Base-by-base conservation (phyloP, 2,797 vertebrate species). In the Characodon lateralis region DNA sequence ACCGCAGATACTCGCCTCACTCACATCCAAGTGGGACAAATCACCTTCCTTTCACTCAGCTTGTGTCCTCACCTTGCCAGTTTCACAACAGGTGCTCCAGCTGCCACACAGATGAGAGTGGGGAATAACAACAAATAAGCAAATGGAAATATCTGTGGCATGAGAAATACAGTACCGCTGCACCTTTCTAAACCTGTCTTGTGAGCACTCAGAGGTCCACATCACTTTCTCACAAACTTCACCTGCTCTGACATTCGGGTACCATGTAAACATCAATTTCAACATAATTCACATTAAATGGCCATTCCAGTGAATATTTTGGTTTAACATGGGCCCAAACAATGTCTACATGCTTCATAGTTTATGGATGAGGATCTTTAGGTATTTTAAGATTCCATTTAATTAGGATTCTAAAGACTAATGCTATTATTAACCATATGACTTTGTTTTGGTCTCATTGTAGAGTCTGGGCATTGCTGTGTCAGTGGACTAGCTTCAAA, bases 21-120 rank as follows among this genome's bases (percentile, higher is more conserved):
- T 84, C 82, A 78, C 0, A 39, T 58, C 56, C 0, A 0, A 72
- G 78, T 76, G 79, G 74, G 78, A 81, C 79, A 65, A 82, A 78
- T 88, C 81, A 69, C 80, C 87, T 80, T 79, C 83, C 88, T 90
- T 90, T 89, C 77, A 73, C 72, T 81, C 85, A 65, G 76, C 66
- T 68, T 66, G 18, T 80, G 73, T 76, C 58, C 71, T 74, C 55
- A 71, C 26, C 6, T 28, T 9, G 16, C 10, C 55, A 53, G 68
- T 78, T 74, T 85, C 73, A 55, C 61, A 59, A 71, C 63, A 18
- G 55, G 71, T 4, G 3, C 65, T 72, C 22, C 26, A 51, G n/a
- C 63, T 80, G 72, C 59, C 41, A 16, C 68, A 18, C 14, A 61
- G 56, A 35, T 41, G 63, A 66, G 10, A 41, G 41, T 41, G 41